phyloP scores from a whole-genome alignment of 2,797 vertebrate species.

The Loriculus beryllinus region DNA sequence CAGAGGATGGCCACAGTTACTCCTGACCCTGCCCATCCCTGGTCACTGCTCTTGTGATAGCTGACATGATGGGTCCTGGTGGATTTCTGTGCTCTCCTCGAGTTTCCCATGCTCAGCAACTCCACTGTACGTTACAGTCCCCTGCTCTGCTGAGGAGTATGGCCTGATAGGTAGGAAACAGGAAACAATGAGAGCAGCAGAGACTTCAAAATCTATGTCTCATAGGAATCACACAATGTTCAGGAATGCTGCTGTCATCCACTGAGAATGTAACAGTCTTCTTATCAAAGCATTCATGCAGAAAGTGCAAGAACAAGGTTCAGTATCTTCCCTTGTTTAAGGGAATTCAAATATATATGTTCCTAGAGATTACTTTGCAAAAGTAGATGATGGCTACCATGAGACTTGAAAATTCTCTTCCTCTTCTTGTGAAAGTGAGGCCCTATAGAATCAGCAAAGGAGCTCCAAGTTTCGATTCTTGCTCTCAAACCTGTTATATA shows the following conservation, averaged over 20 bases:
- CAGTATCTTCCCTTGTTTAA: neutral
- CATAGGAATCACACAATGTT: neutral
- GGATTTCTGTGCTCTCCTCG: neutral
- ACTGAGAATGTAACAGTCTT: neutral
- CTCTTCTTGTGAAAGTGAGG: neutral
- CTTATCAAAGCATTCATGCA: neutral
- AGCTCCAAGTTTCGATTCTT: neutral
- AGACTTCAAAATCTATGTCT: neutral
- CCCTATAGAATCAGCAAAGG: neutral
- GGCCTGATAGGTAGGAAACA: neutral
- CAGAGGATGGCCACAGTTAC: too few relatives aligned
- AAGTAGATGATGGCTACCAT: neutral
- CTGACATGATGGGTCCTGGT: neutral
- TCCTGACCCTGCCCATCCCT: neutral
- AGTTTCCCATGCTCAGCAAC: neutral
- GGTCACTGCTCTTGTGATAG: neutral
- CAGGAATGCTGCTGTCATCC: neutral
- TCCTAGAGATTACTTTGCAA: neutral
- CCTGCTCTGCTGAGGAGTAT: rapidly evolving
- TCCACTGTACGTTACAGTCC: too few relatives aligned
- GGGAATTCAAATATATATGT: neutral
- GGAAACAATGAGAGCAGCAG: neutral
- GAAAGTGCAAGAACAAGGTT: neutral
- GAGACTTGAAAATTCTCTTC: neutral
- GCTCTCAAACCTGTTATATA: neutral